Base-by-base conservation (phyloP, 2,888 invertebrate genomes). In the Acleris holmiana region DNA sequence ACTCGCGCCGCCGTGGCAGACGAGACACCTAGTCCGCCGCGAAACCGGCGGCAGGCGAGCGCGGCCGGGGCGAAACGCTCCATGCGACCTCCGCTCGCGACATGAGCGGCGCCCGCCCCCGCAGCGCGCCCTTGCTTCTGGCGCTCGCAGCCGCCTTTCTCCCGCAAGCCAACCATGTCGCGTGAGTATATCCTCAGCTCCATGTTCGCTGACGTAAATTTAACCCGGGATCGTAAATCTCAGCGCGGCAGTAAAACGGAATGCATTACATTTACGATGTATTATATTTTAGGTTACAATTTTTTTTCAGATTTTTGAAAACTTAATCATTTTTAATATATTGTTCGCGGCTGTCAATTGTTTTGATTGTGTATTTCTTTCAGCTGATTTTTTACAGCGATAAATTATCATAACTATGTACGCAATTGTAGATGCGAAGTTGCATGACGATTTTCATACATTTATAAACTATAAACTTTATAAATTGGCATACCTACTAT, bases 111-210 rank as follows among this genome's bases (percentile, higher is more conserved):
- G 93, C 93, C 91, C 93, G 93, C 91, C 89, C 94, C 90, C 92
- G 88, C 85, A 88, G 87, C 85, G 94, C 93, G 91, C 93, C 93
- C 89, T 86, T 90, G 83, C 91, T 93, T 85, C 91, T 94, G 89
- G 93, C 93, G 89, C 91, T 94, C 83, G 93, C 93, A 85, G 90
- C 93, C 80, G 91, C 93, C 76, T 89, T 94, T 75, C 85, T 94
- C 76, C 94, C 93, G 76, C 93, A 93, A 80, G 92, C 90, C 73
- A 92, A 94, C 83, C 93, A 93, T 84, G 94, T 94, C 84, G 94
- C 94, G 94, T 94, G 83, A 94, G 94, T 94, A 92, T 54, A 41
- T 65, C 48, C 35, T 35, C 35, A 35, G 35, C 35, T 13, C 35
- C 13, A 35, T 35, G 35, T 35, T 18, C 49, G 54, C 44, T 60